Evolutionary conservation across 2,113 vertebrate species (phyloP).

Genomic region (Embiotoca jacksoni): DNA sequence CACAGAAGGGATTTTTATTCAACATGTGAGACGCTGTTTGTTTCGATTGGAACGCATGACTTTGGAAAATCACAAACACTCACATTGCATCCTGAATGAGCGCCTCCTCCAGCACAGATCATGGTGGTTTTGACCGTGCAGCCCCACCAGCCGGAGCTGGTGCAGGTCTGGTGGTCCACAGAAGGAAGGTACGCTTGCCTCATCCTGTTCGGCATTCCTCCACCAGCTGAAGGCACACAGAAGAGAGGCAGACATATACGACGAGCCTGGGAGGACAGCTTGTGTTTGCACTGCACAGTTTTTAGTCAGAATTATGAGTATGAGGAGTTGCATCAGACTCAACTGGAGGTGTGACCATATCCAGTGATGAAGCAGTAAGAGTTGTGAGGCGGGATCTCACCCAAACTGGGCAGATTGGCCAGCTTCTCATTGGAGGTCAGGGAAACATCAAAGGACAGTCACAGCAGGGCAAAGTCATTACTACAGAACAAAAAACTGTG

Average conservation of each 20-base stretch:
- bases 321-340: constrained; percentile 50
- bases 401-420: constrained; percentile 73
- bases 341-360: constrained; percentile 86
- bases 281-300: neutral
- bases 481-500: constrained; percentile 7
- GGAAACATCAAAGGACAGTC: constrained; percentile 64
- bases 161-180: constrained; percentile 79
- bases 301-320: neutral
- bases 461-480: constrained; percentile 77
- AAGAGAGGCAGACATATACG: neutral
- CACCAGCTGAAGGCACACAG: constrained; percentile 7
- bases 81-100: constrained; percentile 82
- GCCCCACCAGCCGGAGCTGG: constrained; percentile 82
- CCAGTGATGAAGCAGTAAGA: constrained; percentile 85
- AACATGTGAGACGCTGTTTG: no score
- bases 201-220: constrained; percentile 65
- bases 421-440: constrained; percentile 80
- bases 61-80: no score
- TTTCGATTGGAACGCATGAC: no score
- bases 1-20: no score
- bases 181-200: constrained; percentile 81
- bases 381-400: constrained; percentile 76
- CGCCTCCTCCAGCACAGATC: constrained; percentile 86
- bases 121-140: constrained; percentile 78
- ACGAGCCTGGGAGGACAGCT: neutral